Conservation (phyloP, 2,888 invertebrate genomes). For the Troglohyphantes excavatus region DNA sequence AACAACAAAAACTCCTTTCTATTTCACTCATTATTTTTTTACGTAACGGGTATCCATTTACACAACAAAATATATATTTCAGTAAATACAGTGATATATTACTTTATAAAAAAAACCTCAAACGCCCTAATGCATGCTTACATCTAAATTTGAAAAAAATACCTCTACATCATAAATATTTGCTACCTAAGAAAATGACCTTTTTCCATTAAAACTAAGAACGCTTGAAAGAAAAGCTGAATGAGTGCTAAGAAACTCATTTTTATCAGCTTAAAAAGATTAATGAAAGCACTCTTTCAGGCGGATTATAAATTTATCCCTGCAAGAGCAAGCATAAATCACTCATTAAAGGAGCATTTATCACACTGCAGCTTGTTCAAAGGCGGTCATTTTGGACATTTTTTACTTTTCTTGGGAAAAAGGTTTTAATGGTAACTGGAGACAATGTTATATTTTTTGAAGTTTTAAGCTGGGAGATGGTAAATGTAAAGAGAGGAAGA, state of each 20-base stretch:
- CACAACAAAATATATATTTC: no score
- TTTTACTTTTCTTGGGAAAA: no score
- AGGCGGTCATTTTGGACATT: no score
- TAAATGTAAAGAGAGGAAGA: no score
- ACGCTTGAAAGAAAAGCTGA: neutral
- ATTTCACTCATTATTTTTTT: no score
- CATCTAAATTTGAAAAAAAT: neutral
- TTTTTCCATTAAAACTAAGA: neutral
- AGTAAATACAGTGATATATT: no score
- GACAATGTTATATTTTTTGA: no score
- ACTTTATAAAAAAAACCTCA: neutral
- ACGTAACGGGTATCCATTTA: no score
- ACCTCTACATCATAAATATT: neutral
- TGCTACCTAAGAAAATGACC: neutral
- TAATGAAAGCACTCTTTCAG: neutral
- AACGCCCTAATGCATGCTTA: neutral
- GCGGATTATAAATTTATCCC: neutral
- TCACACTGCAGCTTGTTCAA: no score
- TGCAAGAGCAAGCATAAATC: neutral
- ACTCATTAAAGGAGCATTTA: neutral
- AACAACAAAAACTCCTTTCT: no score
- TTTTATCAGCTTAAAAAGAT: neutral
- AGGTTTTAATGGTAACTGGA: no score
- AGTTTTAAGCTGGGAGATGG: no score
- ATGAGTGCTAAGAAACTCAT: neutral